Evolutionary conservation across 1,140 invertebrate genomes (phyloP), one percentile per base, ranked within the genome.

Genomic region (Psix sp.): DNA sequence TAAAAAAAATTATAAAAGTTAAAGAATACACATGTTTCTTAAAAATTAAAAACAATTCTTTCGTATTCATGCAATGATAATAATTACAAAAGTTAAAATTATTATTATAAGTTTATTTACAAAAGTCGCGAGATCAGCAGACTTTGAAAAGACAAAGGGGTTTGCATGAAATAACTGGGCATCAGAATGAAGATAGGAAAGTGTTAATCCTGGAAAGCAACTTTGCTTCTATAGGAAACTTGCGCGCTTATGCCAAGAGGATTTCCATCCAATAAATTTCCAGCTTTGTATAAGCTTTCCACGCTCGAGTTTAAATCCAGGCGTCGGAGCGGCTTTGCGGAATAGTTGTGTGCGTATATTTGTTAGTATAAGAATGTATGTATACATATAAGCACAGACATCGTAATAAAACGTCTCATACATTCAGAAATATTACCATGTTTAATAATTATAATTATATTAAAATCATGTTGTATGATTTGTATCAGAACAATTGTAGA

Each of bases 281-380:
- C 73, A 87, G 86, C 86, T 87, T 87, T 87, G 85, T 86, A 86
- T 87, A 87, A 87, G 86, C 86, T 87, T 87, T 87, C 80, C 82
- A 78, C 85, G 84, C 84, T 86, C 77, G 84, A 87, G 84, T 87
- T 87, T 87, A 87, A 87, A 87, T 86, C 86, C 86, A 77, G 66
- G 75, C 77, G 81, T 75, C 78, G 76, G 76, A 77, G 70, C 45
- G 74, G 72, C 76, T 78, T 79, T 79, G 36, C 66, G 21, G 16
- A 43, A 74, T 60, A 35, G 56, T 60, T 57, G 56, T 51, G n/a
- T n/a, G 33, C 57, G 38, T 26, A 40, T 49, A 39, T 48, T 45
- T 56, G 31, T 45, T 54, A 68, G 60, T 48, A 56, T 18, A 59
- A 17, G 67, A 65, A 65, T 66, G 54, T 66, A 66, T 60, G 33